A percentile compares a stretch with the other conserved stretches of the same genome.
Conservation (phyloP, 1,140 invertebrate genomes). For the Diorhabda carinulata region DNA sequence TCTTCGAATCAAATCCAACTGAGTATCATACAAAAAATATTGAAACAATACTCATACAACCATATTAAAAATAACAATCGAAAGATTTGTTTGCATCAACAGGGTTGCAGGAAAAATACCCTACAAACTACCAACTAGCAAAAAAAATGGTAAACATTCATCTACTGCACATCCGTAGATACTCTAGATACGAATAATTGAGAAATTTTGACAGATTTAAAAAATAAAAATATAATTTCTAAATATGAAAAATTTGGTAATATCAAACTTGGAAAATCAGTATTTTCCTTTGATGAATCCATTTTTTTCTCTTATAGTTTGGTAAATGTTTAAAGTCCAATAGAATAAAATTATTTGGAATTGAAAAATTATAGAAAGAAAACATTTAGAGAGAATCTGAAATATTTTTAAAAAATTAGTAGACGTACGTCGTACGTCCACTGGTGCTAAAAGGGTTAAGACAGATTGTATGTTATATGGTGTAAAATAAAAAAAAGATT, state of each 20-base stretch:
- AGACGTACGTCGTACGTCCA: too few species aligned
- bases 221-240: background rate
- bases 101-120: slow-evolving; percentile 20
- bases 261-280: background rate
- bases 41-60: too few species aligned
- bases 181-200: slow-evolving; percentile 21
- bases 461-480: too few species aligned
- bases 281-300: background rate
- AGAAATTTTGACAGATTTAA: background rate
- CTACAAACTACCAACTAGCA: slow-evolving; percentile 23
- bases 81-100: background rate
- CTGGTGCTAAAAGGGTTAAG: too few species aligned
- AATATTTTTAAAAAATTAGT: too few species aligned
- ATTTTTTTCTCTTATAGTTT: background rate
- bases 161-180: slow-evolving; percentile 15
- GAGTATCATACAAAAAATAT: background rate
- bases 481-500: too few species aligned
- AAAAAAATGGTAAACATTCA: slow-evolving; percentile 22
- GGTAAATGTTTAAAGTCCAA: too few species aligned
- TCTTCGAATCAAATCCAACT: background rate
- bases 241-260: slow-evolving; percentile 19
- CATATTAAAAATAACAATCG: background rate
- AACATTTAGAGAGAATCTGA: too few species aligned
- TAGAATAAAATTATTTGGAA: too few species aligned
- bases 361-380: too few species aligned